Conservation (phyloP, 1,140 invertebrate genomes). For the Kradibia gibbosae region DNA sequence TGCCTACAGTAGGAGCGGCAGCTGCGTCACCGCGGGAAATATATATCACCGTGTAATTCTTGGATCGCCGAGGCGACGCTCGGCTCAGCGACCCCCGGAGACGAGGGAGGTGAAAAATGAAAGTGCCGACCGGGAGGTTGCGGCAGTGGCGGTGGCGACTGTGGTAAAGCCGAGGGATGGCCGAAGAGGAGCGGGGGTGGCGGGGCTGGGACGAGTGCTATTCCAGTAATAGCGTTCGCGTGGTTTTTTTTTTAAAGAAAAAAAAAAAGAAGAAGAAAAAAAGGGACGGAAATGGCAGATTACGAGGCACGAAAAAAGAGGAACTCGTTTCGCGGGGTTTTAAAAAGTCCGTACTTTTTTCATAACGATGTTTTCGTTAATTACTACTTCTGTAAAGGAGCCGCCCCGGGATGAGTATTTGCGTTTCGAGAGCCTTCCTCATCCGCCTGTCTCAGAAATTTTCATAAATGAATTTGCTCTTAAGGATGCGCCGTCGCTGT, state of each 20-base stretch:
- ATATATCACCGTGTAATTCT: slow-evolving; percentile 16
- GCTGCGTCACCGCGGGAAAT: slow-evolving; percentile 13
- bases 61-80: neutral
- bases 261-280: neutral
- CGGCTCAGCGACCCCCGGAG: neutral
- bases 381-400: neutral
- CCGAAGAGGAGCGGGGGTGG: too few species aligned
- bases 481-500: neutral
- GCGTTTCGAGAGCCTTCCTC: neutral
- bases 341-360: neutral
- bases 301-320: neutral
- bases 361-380: neutral
- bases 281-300: neutral
- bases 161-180: too few species aligned
- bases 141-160: too few species aligned
- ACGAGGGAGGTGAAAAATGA: neutral
- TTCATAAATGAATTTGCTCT: neutral
- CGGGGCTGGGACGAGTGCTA: neutral
- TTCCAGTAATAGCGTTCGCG: neutral
- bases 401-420: neutral
- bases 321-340: neutral
- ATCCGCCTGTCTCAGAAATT: neutral
- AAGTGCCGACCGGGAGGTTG: neutral
- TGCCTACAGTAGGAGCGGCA: neutral
- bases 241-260: too few species aligned